Evolutionary conservation across 2,113 vertebrate species (phyloP).

Genomic region (Pan paniscus): DNA sequence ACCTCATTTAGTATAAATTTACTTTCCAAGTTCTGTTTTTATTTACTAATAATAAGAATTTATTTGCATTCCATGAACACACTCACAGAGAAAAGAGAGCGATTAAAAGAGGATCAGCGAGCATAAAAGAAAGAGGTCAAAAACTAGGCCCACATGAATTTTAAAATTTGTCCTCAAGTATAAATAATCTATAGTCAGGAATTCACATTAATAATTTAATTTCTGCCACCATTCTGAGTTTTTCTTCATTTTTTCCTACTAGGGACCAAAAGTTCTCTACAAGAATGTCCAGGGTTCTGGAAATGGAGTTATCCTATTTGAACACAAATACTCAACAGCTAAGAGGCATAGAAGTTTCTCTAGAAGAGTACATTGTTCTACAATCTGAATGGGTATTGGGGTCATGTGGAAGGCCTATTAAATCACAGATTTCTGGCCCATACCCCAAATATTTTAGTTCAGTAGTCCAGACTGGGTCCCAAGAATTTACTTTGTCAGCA

Average conservation of each 20-base stretch:
- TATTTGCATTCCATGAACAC: not conserved
- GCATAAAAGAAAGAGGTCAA: not conserved
- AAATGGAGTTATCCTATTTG: not conserved
- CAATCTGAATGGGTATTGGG: not conserved
- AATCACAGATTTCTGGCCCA: not conserved
- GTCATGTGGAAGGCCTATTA: not conserved
- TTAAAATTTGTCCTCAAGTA: not conserved
- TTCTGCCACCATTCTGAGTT: not conserved
- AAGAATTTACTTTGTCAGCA: not conserved
- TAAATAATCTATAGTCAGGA: not conserved
- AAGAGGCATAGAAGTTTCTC: not conserved
- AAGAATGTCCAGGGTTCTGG: not conserved
- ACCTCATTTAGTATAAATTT: not conserved
- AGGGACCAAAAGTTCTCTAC: not conserved
- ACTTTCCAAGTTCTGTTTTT: not conserved
- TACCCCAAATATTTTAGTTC: not conserved
- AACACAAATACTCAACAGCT: not conserved
- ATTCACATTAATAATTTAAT: not conserved
- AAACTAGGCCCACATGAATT: not conserved
- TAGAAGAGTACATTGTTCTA: not conserved
- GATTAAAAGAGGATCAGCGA: not conserved
- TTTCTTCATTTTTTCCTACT: not conserved
- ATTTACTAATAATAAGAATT: not conserved
- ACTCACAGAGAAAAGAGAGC: not conserved
- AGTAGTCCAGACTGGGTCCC: rapidly evolving